Conservation (phyloP, 1,140 invertebrate genomes). For the Drosophila auraria region DNA sequence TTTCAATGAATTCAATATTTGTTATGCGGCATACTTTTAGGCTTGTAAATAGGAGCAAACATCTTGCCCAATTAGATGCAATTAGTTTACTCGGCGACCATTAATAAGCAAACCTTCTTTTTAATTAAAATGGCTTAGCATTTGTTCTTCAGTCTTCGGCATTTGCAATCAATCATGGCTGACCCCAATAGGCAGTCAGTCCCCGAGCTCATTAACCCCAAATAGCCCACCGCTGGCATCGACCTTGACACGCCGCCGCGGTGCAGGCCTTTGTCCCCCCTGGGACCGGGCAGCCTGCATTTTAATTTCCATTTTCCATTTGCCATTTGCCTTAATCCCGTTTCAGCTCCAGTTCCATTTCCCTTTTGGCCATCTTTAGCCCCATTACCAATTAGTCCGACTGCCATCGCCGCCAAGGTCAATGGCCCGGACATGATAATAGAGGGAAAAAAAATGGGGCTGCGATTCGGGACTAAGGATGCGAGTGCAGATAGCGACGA, state of each 20-base stretch:
- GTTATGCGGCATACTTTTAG: too few relatives aligned
- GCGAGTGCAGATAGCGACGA: not conserved
- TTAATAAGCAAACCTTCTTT: not conserved
- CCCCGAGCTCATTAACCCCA: slow-evolving; percentile 26
- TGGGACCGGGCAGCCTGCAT: not conserved
- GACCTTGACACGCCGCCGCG: slow-evolving; percentile 34
- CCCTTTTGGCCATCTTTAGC: slow-evolving; percentile 22
- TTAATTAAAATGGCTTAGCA: slow-evolving; percentile 3
- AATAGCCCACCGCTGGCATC: slow-evolving; percentile 2
- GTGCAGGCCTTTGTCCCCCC: not conserved
- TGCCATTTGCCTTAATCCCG: slow-evolving; percentile 12
- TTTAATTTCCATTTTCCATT: slow-evolving; percentile 35
- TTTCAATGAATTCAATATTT: too few relatives aligned
- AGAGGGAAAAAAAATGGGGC: not conserved
- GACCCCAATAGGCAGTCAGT: not conserved
- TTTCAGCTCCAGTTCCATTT: slow-evolving; percentile 24
- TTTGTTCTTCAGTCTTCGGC: not conserved
- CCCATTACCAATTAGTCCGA: slow-evolving; percentile 48
- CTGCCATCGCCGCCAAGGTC: slow-evolving; percentile 36
- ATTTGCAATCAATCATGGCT: slow-evolving; percentile 27
- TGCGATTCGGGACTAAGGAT: slow-evolving; percentile 10
- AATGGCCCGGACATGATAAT: slow-evolving; percentile 34
- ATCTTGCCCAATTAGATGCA: not conserved
- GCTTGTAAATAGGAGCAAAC: too few relatives aligned
- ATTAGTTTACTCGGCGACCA: not conserved